These are phyloP conservation scores for Myopa testacea DNA, from an alignment of 2,888 invertebrate genomes.

Conservation along the genomic window DNA sequence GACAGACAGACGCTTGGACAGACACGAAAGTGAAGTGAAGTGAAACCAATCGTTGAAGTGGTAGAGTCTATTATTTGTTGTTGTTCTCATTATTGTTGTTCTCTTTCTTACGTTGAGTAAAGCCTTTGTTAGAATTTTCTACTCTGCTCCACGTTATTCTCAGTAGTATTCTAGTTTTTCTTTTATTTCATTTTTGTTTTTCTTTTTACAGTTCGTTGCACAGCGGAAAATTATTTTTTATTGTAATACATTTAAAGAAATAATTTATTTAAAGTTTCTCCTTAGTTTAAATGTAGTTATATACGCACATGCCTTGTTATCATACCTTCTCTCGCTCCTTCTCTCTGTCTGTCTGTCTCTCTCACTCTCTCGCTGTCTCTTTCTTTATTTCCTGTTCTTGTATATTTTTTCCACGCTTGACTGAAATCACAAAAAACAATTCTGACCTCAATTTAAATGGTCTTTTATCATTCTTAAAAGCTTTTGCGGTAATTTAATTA, in stretches of 20 bases:
- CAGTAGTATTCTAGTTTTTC: no score
- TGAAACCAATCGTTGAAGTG: no score
- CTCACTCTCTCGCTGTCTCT: neutral
- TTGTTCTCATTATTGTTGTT: neutral
- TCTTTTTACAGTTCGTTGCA: constrained; percentile 26
- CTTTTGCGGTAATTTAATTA: neutral
- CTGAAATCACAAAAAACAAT: constrained; percentile 10
- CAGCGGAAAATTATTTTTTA: neutral
- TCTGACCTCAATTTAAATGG: constrained; percentile 33
- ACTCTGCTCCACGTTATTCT: neutral
- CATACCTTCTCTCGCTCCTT: neutral
- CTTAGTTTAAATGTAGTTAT: no score
- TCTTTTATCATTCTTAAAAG: neutral
- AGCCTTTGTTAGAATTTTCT: neutral
- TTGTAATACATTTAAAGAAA: no score
- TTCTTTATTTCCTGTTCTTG: no score
- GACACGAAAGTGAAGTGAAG: no score
- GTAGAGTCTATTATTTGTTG: neutral
- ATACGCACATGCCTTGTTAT: no score
- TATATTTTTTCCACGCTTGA: constrained; percentile 3
- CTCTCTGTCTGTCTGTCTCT: neutral
- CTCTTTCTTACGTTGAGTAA: neutral
- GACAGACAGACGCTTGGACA: neutral
- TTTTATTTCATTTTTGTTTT: neutral
- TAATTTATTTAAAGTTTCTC: no score